A percentile compares a stretch with the other conserved stretches of the same genome.
phyloP scores from a whole-genome alignment of 1,140 invertebrate species.

The Zaprionus nigranus region DNA sequence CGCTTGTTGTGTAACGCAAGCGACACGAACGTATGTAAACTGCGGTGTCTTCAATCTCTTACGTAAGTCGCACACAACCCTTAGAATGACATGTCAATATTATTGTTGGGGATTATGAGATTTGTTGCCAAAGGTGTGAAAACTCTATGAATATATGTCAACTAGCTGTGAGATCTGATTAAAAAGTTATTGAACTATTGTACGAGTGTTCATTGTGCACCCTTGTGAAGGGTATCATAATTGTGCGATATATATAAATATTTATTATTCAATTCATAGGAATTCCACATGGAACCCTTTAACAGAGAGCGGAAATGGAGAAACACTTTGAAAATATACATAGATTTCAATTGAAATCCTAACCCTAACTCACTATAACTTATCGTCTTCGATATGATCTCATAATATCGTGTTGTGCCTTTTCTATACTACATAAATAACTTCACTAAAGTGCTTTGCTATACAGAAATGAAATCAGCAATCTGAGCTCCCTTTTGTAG shows the following conservation, averaged over 20 bases:
- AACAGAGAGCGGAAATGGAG: neutral
- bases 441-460: constrained; percentile 21
- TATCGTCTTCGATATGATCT: constrained; percentile 28
- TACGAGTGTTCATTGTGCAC: neutral
- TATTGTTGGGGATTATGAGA: constrained; percentile 32
- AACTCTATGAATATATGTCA: constrained; percentile 9
- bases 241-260: neutral
- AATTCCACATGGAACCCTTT: neutral
- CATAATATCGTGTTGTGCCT: neutral
- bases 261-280: neutral
- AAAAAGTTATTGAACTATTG: constrained; percentile 2
- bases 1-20: constrained; percentile 44
- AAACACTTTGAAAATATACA: neutral
- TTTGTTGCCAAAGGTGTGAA: constrained; percentile 32
- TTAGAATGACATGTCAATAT: constrained; percentile 53
- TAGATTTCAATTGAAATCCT: constrained; percentile 8
- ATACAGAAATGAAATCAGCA: constrained; percentile 57
- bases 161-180: constrained; percentile 15
- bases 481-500: neutral
- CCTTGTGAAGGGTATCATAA: neutral
- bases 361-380: neutral
- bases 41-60: constrained; percentile 29
- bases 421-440: constrained; percentile 34
- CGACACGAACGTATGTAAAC: constrained; percentile 21
- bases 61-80: constrained; percentile 37